Percentiles rank a stretch among this genome's conserved stretches.
Evolutionary conservation across 2,888 invertebrate species (phyloP).

Genomic region (Frankliniella intonsa): DNA sequence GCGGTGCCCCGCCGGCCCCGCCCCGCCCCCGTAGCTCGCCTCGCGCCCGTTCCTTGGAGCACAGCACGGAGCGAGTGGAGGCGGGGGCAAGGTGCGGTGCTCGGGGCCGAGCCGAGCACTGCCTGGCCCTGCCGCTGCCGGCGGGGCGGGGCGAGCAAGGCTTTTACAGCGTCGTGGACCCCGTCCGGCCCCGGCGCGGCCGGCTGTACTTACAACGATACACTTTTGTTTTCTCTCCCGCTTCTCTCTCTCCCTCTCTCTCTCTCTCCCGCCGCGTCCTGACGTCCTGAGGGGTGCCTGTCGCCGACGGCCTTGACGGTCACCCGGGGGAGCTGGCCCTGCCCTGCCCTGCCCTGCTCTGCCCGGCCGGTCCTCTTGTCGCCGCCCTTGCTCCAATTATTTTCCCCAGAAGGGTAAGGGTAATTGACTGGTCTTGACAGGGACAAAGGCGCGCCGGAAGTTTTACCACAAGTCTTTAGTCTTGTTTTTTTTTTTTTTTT

Average conservation of each 20-base stretch:
- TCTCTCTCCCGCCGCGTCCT: no score
- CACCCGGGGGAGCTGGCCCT: no score
- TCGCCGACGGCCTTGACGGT: no score
- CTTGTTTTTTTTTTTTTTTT: neutral
- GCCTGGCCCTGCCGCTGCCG: no score
- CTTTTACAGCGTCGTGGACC: neutral
- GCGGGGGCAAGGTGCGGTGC: neutral
- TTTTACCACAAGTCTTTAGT: conserved; percentile 21
- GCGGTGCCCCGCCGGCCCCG: neutral
- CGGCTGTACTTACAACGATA: neutral
- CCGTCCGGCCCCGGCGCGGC: neutral
- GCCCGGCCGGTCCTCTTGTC: neutral
- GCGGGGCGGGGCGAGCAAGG: no score
- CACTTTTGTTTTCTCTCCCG: no score
- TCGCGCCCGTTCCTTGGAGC: neutral
- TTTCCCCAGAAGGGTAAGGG: conserved; percentile 7
- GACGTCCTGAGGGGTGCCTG: no score
- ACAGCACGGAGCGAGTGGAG: neutral
- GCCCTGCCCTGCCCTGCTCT: no score
- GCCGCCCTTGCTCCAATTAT: neutral
- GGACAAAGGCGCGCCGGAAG: neutral
- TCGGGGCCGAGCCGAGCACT: no score
- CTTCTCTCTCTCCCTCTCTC: no score
- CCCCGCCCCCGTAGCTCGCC: no score
- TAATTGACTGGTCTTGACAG: conserved; percentile 23